Conservation (phyloP, 2,888 invertebrate species). For the Phasia obesa region DNA sequence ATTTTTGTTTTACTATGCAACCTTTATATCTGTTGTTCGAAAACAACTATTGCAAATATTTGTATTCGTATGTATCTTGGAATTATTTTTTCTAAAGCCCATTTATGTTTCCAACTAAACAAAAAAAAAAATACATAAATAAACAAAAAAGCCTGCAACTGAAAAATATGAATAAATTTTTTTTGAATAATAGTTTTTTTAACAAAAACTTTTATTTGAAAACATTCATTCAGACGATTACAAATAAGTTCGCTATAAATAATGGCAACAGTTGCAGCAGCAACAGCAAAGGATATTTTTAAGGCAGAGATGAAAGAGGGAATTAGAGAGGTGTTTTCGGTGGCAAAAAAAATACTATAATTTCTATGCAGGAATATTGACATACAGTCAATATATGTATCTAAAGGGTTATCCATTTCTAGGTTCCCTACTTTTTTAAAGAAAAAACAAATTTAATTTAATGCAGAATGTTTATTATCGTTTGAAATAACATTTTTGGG, state of each 20-base stretch:
- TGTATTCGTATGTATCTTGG: conserved; percentile 2
- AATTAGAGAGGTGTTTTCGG: too few species aligned
- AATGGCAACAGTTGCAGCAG: conserved; percentile 15
- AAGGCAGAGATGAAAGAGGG: neutral
- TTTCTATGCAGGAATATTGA: too few species aligned
- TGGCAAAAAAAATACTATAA: too few species aligned
- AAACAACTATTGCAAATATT: conserved; percentile 38
- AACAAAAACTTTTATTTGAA: conserved; percentile 11
- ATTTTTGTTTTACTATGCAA: neutral
- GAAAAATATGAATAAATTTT: neutral
- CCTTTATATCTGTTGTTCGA: neutral
- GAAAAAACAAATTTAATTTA: too few species aligned
- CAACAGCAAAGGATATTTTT: neutral
- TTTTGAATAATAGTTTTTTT: too few species aligned
- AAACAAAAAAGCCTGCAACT: neutral
- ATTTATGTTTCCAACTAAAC: neutral
- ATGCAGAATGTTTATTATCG: too few species aligned
- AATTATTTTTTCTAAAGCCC: neutral
- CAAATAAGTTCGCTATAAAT: neutral
- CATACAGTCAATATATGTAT: too few species aligned
- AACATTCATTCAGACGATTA: neutral
- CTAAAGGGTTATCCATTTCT: too few species aligned
- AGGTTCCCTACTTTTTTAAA: too few species aligned
- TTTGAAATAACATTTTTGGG: too few species aligned
- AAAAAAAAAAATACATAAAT: neutral